Percentiles rank a stretch among this genome's conserved stretches.
phyloP scores from a whole-genome alignment of 2,797 vertebrate genomes.

The Mus caroli region DNA sequence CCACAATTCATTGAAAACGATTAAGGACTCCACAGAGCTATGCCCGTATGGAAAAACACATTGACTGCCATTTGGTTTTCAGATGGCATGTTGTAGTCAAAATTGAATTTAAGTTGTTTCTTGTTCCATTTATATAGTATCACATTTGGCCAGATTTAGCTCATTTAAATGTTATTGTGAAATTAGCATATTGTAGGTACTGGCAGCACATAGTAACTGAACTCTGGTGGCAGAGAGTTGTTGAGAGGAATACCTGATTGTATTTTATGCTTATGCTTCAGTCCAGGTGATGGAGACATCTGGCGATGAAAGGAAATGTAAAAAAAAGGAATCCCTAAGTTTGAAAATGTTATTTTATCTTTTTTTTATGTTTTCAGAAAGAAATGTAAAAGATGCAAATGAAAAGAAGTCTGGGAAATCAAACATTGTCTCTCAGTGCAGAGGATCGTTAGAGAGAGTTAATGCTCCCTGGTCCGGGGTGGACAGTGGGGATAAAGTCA shows the following conservation, averaged over 20 bases:
- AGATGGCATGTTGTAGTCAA: conserved; percentile 58
- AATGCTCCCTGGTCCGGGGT: background rate
- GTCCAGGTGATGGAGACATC: conserved; percentile 56
- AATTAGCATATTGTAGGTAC: conserved; percentile 41
- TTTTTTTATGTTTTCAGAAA: conserved; percentile 61
- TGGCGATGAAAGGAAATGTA: conserved; percentile 52
- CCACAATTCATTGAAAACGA: conserved; percentile 50
- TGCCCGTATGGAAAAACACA: conserved; percentile 53
- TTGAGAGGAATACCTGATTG: conserved; percentile 34
- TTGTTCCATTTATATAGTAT: conserved; percentile 75
- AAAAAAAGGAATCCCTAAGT: conserved; percentile 31
- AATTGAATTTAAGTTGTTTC: conserved; percentile 69
- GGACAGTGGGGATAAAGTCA: background rate
- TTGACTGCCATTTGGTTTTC: conserved; percentile 70
- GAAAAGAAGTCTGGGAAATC: conserved; percentile 41
- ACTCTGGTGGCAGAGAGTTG: background rate
- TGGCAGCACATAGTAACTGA: conserved; percentile 15
- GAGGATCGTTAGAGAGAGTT: background rate
- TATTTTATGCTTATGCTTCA: background rate
- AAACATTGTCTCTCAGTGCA: background rate
- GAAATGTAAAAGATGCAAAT: conserved; percentile 42
- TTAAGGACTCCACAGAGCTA: conserved; percentile 52
- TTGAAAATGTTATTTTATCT: conserved; percentile 68
- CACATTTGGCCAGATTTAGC: conserved; percentile 75
- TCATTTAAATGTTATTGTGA: conserved; percentile 75